Percentiles rank a stretch among this genome's conserved stretches.
Conservation (phyloP, 2,113 vertebrate species). For the Dipodomys merriami region DNA sequence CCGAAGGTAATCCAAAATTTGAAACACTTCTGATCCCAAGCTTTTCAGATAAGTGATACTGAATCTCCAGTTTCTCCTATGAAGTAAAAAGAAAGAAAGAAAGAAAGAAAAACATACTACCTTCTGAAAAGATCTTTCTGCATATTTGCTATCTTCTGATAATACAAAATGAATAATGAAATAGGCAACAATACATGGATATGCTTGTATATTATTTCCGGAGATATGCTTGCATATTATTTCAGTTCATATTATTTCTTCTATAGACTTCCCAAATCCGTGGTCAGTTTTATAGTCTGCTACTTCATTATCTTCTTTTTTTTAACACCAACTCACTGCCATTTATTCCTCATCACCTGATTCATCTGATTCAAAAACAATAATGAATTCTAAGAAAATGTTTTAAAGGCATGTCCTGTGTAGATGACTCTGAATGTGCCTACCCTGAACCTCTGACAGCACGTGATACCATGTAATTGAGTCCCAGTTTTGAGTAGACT, state of each 20-base stretch:
- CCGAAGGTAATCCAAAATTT: neutral
- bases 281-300: constrained; percentile 37
- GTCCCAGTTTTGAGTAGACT: neutral
- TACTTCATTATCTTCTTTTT: constrained; percentile 15
- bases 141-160: constrained; percentile 41
- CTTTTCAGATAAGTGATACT: neutral
- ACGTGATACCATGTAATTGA: neutral
- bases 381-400: constrained; percentile 26
- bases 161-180: constrained; percentile 40
- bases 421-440: neutral
- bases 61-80: neutral
- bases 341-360: neutral
- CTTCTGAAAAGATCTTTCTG: constrained; percentile 17
- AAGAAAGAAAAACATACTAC: constrained; percentile 21
- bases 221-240: neutral
- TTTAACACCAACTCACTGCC: neutral
- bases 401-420: neutral
- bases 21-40: neutral
- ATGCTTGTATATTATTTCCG: constrained; percentile 6
- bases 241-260: neutral
- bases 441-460: neutral
- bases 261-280: constrained; percentile 63
- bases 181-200: neutral
- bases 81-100: neutral
- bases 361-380: constrained; percentile 22